phyloP scores from a whole-genome alignment of 2,113 vertebrate genomes.

The Calyptommatus sinebrachiatus region DNA sequence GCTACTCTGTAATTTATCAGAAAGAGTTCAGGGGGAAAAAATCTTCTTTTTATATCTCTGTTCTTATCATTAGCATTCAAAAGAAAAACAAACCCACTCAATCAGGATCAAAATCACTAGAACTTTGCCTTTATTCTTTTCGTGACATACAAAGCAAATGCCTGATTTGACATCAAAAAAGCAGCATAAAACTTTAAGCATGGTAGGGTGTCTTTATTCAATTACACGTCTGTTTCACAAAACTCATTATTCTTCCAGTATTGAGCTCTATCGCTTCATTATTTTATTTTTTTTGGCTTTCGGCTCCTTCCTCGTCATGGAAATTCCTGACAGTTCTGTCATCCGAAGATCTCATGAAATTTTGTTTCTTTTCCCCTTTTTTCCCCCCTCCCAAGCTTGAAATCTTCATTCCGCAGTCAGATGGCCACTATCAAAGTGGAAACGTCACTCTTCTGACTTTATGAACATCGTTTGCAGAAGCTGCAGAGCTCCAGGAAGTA shows the following conservation, averaged over 20 bases:
- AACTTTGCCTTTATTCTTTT: constrained; percentile 30
- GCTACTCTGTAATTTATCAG: constrained; percentile 8
- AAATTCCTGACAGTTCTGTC: constrained; percentile 21
- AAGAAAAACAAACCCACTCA: background rate
- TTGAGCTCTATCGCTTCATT: background rate
- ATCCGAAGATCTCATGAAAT: background rate
- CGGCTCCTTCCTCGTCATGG: background rate
- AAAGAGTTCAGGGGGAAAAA: background rate
- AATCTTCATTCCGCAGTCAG: background rate
- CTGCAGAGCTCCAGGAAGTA: constrained; percentile 18
- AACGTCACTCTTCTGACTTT: constrained; percentile 17
- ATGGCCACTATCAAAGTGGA: constrained; percentile 32
- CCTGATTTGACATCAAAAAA: constrained; percentile 33
- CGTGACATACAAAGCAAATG: constrained; percentile 17
- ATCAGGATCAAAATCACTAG: constrained; percentile 24
- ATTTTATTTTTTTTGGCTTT: background rate
- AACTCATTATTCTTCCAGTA: background rate
- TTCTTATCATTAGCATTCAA: constrained; percentile 14
- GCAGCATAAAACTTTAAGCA: constrained; percentile 37
- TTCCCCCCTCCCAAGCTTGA: background rate
- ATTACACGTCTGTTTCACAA: constrained; percentile 31
- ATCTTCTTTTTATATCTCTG: background rate
- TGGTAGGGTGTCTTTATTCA: constrained; percentile 42
- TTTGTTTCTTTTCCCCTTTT: background rate
- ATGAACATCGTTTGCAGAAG: constrained; percentile 4